phyloP scores from a whole-genome alignment of 2,113 vertebrate species.

The Panurus biarmicus region DNA sequence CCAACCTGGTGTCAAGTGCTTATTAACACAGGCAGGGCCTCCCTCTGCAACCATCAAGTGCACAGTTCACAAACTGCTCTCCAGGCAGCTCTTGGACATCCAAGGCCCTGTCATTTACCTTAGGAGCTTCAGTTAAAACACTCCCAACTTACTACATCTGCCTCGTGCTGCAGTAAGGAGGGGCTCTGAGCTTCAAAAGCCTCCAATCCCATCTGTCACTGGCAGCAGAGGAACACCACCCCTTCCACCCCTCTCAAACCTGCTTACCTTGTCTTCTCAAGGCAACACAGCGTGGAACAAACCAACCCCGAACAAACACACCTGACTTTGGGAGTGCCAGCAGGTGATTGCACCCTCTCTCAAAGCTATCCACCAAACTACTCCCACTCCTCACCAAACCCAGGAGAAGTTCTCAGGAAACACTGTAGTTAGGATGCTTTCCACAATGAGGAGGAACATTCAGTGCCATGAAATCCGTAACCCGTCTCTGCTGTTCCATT shows the following conservation, averaged over 20 bases:
- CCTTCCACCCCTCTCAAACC: neutral
- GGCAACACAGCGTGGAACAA: neutral
- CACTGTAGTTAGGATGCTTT: neutral
- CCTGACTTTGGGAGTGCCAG: neutral
- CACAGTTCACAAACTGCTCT: neutral
- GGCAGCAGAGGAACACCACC: neutral
- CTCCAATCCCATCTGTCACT: neutral
- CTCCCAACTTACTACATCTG: neutral
- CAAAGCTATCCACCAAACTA: neutral
- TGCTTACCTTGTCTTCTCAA: neutral
- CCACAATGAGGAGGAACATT: neutral
- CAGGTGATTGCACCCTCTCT: neutral
- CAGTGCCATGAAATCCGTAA: accelerated
- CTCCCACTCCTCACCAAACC: neutral
- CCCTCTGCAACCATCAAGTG: neutral
- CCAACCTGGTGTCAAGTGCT: neutral
- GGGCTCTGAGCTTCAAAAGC: neutral
- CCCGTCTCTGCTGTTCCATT: neutral
- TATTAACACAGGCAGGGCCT: neutral
- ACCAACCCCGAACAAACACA: neutral
- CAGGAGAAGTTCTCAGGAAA: neutral
- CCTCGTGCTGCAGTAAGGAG: neutral
- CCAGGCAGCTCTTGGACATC: neutral
- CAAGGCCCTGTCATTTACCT: neutral
- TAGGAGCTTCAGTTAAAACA: neutral